phyloP scores from a whole-genome alignment of 2,797 vertebrate species.

The Poecile montanus region DNA sequence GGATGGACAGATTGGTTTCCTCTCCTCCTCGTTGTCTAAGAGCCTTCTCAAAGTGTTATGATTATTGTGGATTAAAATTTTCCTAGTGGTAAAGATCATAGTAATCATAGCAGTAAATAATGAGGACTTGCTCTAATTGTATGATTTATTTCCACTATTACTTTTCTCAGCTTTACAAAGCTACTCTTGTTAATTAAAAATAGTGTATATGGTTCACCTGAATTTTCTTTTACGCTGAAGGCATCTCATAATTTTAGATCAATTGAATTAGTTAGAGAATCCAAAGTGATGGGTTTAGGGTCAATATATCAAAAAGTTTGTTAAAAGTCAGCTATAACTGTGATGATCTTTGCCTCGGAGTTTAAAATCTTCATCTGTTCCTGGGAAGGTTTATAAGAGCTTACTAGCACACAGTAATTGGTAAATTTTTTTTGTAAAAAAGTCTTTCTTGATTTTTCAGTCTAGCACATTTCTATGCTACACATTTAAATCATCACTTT shows the following conservation, averaged over 20 bases:
- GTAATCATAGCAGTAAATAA: not conserved
- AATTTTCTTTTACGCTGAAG: not conserved
- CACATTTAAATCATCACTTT: conserved; percentile 24
- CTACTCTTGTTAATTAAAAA: not conserved
- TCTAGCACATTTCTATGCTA: conserved; percentile 40
- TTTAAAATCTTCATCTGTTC: conserved; percentile 1
- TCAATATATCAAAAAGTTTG: not conserved
- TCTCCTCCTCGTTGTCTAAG: not conserved
- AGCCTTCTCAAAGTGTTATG: not conserved
- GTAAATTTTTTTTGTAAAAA: not conserved
- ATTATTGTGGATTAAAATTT: conserved; percentile 19
- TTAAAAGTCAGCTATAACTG: not conserved
- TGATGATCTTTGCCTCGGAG: not conserved
- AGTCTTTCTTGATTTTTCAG: conserved; percentile 6
- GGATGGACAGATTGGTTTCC: conserved; percentile 39
- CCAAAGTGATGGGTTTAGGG: not conserved
- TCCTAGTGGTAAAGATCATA: not conserved
- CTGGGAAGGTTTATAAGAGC: conserved; percentile 14
- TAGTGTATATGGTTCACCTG: not conserved
- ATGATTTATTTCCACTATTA: not conserved
- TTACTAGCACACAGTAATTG: conserved; percentile 34
- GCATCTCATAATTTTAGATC: not conserved
- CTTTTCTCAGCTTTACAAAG: not conserved
- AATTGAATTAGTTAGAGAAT: not conserved
- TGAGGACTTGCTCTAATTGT: not conserved